Conservation (phyloP, 2,797 vertebrate genomes). For the Tragopan temminckii region DNA sequence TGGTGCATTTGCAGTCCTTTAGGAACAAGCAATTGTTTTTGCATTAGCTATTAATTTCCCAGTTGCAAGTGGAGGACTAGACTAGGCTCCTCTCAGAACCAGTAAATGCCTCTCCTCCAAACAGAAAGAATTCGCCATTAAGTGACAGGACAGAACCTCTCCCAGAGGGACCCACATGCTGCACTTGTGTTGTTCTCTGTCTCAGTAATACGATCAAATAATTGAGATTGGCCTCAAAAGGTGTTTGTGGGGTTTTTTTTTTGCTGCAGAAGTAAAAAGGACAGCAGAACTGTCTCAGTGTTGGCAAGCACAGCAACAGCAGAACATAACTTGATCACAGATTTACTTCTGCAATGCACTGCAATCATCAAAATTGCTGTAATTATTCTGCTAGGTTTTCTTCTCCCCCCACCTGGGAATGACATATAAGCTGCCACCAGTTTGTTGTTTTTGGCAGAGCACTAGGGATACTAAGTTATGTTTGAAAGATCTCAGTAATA, state of each 20-base stretch:
- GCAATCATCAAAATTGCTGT: constrained; percentile 54
- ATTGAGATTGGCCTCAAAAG: background rate
- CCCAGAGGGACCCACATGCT: background rate
- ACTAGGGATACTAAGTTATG: constrained; percentile 16
- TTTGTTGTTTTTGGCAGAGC: constrained; percentile 48
- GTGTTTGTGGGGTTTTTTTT: background rate
- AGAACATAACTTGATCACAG: constrained; percentile 19
- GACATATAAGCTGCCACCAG: background rate
- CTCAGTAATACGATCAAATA: background rate
- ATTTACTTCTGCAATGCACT: constrained; percentile 43
- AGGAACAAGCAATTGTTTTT: background rate
- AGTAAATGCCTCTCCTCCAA: background rate
- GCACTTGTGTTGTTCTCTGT: background rate
- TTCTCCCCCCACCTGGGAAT: constrained; percentile 41
- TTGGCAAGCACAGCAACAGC: constrained; percentile 33
- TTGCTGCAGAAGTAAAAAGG: background rate
- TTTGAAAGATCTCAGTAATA: constrained; percentile 47
- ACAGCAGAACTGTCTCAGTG: constrained; percentile 13
- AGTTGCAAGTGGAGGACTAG: background rate
- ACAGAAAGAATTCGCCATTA: background rate
- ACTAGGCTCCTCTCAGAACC: constrained; percentile 45
- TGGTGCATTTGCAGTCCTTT: background rate
- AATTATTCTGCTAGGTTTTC: constrained; percentile 57
- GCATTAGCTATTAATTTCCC: background rate
- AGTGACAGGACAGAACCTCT: background rate